Evolutionary conservation across 2,888 invertebrate species (phyloP), one percentile per base, ranked within the genome.

Genomic region (Ornithoptera priamus): DNA sequence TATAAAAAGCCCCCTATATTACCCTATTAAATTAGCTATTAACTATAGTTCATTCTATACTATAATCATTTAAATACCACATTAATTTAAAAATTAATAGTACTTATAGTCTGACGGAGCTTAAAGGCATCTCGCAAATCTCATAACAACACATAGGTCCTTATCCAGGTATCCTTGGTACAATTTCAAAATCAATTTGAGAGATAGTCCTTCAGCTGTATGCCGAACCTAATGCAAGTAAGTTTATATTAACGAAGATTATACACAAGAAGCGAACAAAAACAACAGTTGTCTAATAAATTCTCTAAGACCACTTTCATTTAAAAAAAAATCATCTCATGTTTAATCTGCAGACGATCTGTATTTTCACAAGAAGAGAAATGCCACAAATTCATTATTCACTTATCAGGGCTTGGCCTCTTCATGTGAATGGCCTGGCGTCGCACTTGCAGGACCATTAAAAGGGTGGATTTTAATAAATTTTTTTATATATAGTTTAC

Each of bases 1-100:
- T 82, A 80, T 77, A 86, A 88, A 86, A 90, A 87, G 86, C 46
- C 88, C 85, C 87, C 84, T 87, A 87, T 80, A 83, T 83, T 84
- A 85, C 82, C 85, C 89, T 90, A 89, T 87, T 85, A 82, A 86
- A 88, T 89, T 88, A 88, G 82, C 90, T 90, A 89, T 81, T 85
- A 86, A 76, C 86, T 88, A 88, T 85, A 85, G 77, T 87, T 80
- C 83, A 82, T 88, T 84, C 85, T 88, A 89, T 84, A 79, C 84
- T 89, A 89, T 79, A 75, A 79, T 84, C 84, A 86, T 84, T 87
- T 85, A 85, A 86, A 86, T 82, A 84, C 76, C 79, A 76, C 85
- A 85, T 80, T 78, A 84, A 75, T 75, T 76, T 75, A 72, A 72
- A 46, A 72, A 70, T 70, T 70, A 70, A 70, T 56, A 70, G 70